Evolutionary conservation across 2,797 vertebrate species (phyloP).

Genomic region (Amazonetta brasiliensis): DNA sequence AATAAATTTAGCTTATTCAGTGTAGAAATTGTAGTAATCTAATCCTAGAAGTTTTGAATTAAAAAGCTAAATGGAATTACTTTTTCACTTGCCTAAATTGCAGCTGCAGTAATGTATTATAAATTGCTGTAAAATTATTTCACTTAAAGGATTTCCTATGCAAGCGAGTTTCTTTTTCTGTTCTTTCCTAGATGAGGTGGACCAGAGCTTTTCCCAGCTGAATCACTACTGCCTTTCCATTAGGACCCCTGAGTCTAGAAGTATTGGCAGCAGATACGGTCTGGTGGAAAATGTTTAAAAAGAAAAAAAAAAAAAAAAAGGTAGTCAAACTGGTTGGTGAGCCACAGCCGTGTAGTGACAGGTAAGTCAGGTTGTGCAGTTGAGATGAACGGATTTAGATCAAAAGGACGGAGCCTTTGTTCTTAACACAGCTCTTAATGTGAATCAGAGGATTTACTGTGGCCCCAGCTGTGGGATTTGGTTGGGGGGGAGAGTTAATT

Average conservation of each 20-base stretch:
- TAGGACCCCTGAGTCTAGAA: background rate
- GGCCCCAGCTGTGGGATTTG: background rate
- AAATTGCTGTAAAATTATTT: background rate
- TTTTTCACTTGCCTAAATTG: background rate
- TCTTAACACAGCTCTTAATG: fast-evolving
- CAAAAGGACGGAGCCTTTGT: background rate
- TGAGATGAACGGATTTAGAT: background rate
- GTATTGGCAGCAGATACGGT: background rate
- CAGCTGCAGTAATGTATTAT: background rate
- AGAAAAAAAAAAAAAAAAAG: background rate
- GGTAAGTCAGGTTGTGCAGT: background rate
- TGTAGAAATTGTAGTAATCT: background rate
- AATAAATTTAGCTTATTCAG: background rate
- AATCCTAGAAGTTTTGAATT: background rate
- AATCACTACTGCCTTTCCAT: background rate
- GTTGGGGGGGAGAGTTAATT: background rate
- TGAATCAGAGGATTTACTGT: background rate
- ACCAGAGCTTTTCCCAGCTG: background rate
- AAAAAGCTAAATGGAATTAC: background rate
- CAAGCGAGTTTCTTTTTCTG: background rate
- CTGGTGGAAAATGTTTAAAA: background rate
- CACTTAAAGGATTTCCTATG: background rate
- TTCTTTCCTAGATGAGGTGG: background rate
- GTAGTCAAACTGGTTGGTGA: background rate
- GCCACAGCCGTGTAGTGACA: background rate